A percentile compares a stretch with the other conserved stretches of the same genome.
Conservation (phyloP, 2,113 vertebrate species). For the Uropsilus gracilis region DNA sequence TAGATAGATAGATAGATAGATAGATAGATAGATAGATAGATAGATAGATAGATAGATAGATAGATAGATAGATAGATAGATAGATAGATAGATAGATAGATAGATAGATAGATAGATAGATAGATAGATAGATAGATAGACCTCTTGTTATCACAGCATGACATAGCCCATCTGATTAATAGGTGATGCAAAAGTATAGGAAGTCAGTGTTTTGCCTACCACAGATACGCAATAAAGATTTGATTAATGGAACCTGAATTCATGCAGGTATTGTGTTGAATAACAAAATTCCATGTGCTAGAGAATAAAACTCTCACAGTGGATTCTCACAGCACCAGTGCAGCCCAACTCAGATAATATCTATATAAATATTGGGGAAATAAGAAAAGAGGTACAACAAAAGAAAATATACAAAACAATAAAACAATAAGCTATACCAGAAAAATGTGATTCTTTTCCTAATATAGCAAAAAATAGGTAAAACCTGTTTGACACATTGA, state of each 20-base stretch:
- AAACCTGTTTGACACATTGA: not conserved
- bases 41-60: too few species aligned
- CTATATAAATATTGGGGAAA: not conserved
- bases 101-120: too few species aligned
- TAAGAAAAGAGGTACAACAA: not conserved
- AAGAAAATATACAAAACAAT: constrained; percentile 9
- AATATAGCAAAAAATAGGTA: constrained; percentile 2
- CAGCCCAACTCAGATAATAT: not conserved
- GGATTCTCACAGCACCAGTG: not conserved
- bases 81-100: too few species aligned
- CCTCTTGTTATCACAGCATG: not conserved
- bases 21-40: too few species aligned
- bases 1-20: too few species aligned
- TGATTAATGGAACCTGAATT: constrained; percentile 17
- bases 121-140: too few species aligned
- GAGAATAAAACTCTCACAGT: not conserved
- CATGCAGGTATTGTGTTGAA: not conserved
- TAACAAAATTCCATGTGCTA: constrained; percentile 14
- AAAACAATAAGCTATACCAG: constrained; percentile 9
- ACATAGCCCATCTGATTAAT: not conserved
- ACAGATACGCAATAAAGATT: not conserved
- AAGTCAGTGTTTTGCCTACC: not conserved
- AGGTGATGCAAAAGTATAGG: not conserved
- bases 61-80: too few species aligned
- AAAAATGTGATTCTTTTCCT: not conserved